Evolutionary conservation across 2,797 vertebrate genomes (phyloP), one percentile per base, ranked within the genome.

Genomic region (Enteromius unitaeniatus): DNA sequence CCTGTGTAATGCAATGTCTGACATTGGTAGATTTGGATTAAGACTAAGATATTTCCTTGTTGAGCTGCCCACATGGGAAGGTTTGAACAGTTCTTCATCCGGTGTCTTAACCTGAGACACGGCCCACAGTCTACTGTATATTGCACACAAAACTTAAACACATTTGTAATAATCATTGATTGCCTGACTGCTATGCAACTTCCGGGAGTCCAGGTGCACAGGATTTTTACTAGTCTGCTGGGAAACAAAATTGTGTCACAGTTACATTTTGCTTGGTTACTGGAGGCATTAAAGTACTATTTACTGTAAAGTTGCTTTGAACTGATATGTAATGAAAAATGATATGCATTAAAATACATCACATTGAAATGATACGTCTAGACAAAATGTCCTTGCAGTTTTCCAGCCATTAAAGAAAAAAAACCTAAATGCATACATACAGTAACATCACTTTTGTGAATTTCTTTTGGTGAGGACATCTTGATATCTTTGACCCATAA

Each of bases 251-350:
- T 21, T 53, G 8, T 49, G 72, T 74, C 19, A 34, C 28, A n/a
- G 26, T 53, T 28, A 74, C 9, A 53, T 34, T 74, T 34, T 34
- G 10, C 49, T n/a, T 53, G 17, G 28, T 34, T 53, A 51, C 47
- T 34, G 17, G 15, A 47, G 17, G 17, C 70, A 51, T 49, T 72
- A 51, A 73, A 51, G 70, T 51, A 28, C 47, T 51, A 72, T 72
- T 47, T 47, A 51, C 45, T 51, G 47, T 73, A 51, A 73, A 51
- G 47, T 53, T 53, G 45, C 72, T 53, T 74, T 74, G 28, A 53
- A 74, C 17, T 74, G 26, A 74, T 34, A 53, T 74, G 5, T 53
- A 53, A 74, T 34, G 47, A 74, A 74, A 74, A 74, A 73, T 6
- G 0, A 73, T 73, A 73, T 31, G 70, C 17, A 51, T 26, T 51